Evolutionary conservation across 2,113 vertebrate genomes (phyloP).

Genomic region (Anseranas semipalmata): DNA sequence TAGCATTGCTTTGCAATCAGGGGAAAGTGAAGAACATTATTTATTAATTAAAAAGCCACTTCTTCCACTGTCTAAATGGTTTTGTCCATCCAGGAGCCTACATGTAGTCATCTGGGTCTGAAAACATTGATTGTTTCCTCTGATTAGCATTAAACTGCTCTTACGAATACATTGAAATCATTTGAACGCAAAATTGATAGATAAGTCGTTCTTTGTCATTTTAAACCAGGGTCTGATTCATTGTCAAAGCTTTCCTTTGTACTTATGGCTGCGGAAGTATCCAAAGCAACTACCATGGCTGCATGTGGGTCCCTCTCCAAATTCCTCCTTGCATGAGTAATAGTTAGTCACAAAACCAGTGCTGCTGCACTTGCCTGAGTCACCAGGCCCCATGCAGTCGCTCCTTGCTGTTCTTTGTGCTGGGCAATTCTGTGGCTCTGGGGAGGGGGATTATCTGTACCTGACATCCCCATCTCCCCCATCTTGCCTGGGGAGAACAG

Average conservation of each 20-base stretch:
- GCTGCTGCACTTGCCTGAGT: constrained; percentile 33
- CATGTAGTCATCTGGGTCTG: constrained; percentile 1
- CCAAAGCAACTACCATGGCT: neutral
- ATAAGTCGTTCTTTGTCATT: constrained; percentile 47
- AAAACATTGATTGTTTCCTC: constrained; percentile 5
- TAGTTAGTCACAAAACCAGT: constrained; percentile 36
- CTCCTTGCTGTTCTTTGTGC: neutral
- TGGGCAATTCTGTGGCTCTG: neutral
- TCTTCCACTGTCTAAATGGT: neutral
- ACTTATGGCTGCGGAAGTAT: constrained; percentile 25
- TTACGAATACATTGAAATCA: neutral
- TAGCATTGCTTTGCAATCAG: neutral
- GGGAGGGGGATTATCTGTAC: constrained; percentile 14
- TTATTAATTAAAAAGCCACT: neutral
- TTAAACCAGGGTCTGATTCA: constrained; percentile 31
- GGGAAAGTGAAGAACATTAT: neutral
- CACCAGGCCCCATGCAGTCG: neutral
- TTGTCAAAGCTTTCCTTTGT: constrained; percentile 63
- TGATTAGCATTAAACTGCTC: constrained; percentile 31
- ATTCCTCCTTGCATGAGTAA: constrained; percentile 58
- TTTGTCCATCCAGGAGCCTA: constrained; percentile 26
- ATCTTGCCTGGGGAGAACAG: constrained; percentile 14
- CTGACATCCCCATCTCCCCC: neutral
- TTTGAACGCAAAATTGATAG: constrained; percentile 1
- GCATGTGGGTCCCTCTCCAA: neutral